A percentile compares a stretch with the other conserved stretches of the same genome.
Conservation (phyloP, 2,113 vertebrate genomes). For the Equus quagga region DNA sequence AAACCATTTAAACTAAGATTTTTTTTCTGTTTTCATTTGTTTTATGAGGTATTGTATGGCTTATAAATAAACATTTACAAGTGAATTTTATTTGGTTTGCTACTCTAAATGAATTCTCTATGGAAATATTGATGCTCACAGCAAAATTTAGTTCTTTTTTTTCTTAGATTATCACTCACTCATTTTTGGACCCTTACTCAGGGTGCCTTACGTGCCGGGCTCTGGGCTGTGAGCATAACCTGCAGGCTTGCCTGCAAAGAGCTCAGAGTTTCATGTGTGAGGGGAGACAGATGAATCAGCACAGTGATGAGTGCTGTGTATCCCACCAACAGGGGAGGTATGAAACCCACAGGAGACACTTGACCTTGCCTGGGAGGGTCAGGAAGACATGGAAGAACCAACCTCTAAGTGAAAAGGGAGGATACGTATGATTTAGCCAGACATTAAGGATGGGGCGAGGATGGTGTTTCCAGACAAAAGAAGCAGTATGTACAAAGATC, state of each 20-base stretch:
- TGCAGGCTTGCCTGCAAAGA: background rate
- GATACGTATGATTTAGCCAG: background rate
- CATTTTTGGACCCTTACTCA: background rate
- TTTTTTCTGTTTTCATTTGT: background rate
- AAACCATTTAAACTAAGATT: background rate
- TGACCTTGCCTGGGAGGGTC: background rate
- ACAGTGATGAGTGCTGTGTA: too few relatives aligned
- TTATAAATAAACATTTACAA: background rate
- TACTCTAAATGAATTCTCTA: background rate
- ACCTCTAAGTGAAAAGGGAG: background rate
- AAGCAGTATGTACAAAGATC: background rate
- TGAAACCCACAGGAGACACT: background rate
- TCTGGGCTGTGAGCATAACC: background rate
- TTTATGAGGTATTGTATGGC: background rate
- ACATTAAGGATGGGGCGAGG: background rate
- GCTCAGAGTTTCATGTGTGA: background rate
- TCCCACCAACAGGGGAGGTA: background rate
- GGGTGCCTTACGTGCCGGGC: accelerated
- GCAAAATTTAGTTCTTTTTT: background rate
- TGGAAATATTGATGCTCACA: background rate
- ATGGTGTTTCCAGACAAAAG: background rate
- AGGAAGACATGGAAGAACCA: background rate
- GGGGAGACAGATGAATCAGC: background rate
- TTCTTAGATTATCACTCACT: background rate
- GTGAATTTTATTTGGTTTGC: background rate